Evolutionary conservation across 2,797 vertebrate genomes (phyloP), one percentile per base, ranked within the genome.

Genomic region (Gymnothorax javanicus): DNA sequence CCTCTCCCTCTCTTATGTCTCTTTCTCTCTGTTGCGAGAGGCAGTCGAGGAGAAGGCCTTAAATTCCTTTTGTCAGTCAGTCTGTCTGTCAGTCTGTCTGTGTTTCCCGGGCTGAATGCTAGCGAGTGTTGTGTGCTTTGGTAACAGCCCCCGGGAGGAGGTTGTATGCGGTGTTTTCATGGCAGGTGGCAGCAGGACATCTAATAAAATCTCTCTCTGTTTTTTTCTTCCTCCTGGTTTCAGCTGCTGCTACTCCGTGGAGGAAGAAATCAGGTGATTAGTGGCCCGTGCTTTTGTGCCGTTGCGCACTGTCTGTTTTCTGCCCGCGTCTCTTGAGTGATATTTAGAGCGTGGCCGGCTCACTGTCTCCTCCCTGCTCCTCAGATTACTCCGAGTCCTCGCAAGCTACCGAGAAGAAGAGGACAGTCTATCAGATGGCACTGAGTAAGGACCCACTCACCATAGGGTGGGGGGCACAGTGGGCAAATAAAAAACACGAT

Each of bases 381-480:
- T 84, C 91, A 98, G 98, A 98, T 91, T 97, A 97, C 33, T 43
- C 33, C 43, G 97, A 98, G 90, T 95, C 97, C 3, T 93, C 96
- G 17, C 97, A 97, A 91, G 95, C 96, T 91, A 95, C 97, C 84
- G 98, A 98, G 94, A 98, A 98, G 95, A 98, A 98, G 95, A 95
- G 97, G 94, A 98, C 97, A 20, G 97, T 98, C 93, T 98, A 98
- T 94, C 97, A 98, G 95, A 98, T 98, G 97, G 97, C 97, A 90
- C 91, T 98, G 94, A 98, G 97, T 98, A 97, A 97, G 97, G 86
- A 86, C 60, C 75, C 69, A 23, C 12, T 54, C 7, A 0, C 17
- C 20, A 2, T 50, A 15, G 25, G 13, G 57, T n/a, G 67, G 67
- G 56, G 82, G 4, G 12, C 25, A 25, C 17, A 11, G 7, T 2